Evolutionary conservation across 1,140 invertebrate genomes (phyloP), one percentile per base, ranked within the genome.

Genomic region (Philopotamus ludificatus): DNA sequence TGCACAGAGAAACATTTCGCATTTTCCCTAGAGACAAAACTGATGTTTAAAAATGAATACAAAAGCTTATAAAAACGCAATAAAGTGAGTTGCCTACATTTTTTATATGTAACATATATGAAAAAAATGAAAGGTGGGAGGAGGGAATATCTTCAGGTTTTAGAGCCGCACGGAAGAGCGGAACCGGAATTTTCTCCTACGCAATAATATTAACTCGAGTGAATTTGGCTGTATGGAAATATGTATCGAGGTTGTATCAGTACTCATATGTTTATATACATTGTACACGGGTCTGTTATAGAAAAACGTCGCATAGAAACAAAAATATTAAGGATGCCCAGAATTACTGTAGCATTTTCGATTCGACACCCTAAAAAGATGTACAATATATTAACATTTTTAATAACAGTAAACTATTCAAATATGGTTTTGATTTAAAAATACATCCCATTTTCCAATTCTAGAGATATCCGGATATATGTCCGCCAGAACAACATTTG

Each of bases 31-130:
- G 28, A 50, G 4, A 4, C 21, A n/a, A 50, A 57, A 57, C 54
- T 57, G 54, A 57, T 57, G 54, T 57, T 57, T 57, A 57, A 57
- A 57, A 57, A 57, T 57, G 54, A 57, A 57, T 57, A 42, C 34
- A 42, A 16, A 21, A 57, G 54, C 28, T 57, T 57, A 57, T 57
- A 57, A 57, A 57, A 57, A 57, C 54, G 54, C 54, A 57, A 57
- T 57, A 57, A 57, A 57, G 54, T 39, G 54, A 42, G 54, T 39
- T 3, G 53, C 53, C n/a, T 55, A 53, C 50, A 53, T 53, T 53
- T 53, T 53, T 53, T 25, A 53, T 53, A 10, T 25, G 22, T 10
- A 2, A 12, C 3, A n/a, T 2, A 9, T 25, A 22, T 2, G 23
- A 53, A 53, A 26, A 53, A 12, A 21, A 16, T 8, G 12, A 16